Percentiles rank a stretch among this genome's conserved stretches.
Evolutionary conservation across 1,140 invertebrate species (phyloP).

Genomic region (Pseudobourletiella spinata): DNA sequence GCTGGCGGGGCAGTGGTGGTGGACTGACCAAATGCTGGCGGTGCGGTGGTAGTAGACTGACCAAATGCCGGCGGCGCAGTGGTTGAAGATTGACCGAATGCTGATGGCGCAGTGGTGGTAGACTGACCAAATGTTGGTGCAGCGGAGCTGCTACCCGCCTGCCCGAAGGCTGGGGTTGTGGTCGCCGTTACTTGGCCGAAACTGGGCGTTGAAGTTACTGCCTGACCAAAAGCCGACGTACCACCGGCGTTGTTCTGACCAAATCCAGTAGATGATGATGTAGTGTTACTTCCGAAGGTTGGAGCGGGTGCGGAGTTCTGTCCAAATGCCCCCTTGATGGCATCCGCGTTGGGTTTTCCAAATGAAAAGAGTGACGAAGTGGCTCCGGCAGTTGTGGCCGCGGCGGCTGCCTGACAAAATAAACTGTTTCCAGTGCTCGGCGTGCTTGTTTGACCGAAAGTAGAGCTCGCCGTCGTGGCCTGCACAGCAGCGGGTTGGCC

Average conservation of each 20-base stretch:
- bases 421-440: too few species aligned
- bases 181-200: neutral
- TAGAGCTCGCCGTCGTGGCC: too few species aligned
- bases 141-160: neutral
- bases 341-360: too few species aligned
- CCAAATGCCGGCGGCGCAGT: neutral
- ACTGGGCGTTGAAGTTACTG: neutral
- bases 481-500: too few species aligned
- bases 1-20: neutral
- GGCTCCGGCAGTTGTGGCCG: neutral
- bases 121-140: neutral
- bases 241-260: neutral
- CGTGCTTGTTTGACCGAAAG: too few species aligned
- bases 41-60: neutral
- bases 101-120: neutral
- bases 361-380: neutral
- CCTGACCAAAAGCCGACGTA: neutral
- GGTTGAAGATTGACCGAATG: neutral
- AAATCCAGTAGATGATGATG: neutral
- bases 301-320: neutral
- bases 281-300: neutral
- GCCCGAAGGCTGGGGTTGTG: neutral
- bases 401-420: neutral
- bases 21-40: neutral
- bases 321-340: neutral